These are phyloP conservation scores for Caenorhabditis inopinata DNA, from an alignment of 1,140 invertebrate genomes.

Conservation along the genomic window DNA sequence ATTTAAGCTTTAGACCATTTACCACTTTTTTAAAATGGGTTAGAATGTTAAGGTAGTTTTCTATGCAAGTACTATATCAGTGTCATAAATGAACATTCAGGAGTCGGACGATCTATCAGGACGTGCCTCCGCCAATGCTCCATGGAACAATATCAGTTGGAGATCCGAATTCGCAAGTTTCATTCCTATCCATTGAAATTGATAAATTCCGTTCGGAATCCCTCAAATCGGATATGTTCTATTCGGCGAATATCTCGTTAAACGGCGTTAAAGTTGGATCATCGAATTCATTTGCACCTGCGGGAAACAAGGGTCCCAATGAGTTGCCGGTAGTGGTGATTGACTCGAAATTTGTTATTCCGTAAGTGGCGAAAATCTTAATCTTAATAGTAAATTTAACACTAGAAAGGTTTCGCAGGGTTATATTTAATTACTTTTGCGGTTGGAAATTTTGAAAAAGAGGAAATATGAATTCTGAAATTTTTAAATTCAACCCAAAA, in stretches of 20 bases:
- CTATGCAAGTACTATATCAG: no score
- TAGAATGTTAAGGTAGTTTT: not conserved
- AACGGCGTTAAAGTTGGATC: not conserved
- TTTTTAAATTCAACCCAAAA: no score
- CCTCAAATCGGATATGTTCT: not conserved
- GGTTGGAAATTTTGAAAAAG: no score
- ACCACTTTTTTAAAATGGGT: slow-evolving; percentile 14
- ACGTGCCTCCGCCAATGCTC: slow-evolving; percentile 7
- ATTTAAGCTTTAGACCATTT: not conserved
- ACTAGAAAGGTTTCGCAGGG: no score
- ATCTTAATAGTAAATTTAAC: no score
- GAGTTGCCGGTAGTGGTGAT: not conserved
- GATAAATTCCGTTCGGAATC: not conserved
- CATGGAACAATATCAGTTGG: not conserved
- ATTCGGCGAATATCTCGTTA: not conserved
- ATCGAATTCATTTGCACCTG: not conserved
- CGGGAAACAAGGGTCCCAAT: not conserved
- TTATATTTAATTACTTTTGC: no score
- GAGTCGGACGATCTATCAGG: slow-evolving; percentile 15
- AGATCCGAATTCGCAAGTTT: not conserved
- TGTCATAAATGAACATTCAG: not conserved
- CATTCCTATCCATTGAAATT: not conserved
- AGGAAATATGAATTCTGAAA: no score
- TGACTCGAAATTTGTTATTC: slow-evolving; percentile 24
- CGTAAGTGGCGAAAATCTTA: no score